Conservation (phyloP, 35 echinoderm and acorn worm species). For the Lytechinus variegatus region DNA sequence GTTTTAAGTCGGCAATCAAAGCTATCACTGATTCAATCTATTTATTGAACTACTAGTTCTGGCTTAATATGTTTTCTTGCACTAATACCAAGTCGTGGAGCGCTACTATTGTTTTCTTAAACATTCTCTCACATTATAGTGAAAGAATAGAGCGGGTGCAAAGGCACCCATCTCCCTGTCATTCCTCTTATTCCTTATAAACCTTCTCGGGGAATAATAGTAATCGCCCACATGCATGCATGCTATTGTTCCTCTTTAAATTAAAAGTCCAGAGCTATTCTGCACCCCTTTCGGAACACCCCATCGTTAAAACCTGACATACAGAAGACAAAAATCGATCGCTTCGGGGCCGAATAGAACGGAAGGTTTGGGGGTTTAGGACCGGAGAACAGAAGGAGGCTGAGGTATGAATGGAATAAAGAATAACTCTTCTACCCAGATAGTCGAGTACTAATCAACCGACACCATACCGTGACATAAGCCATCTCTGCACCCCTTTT, state of each 20-base stretch:
- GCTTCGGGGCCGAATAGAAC: neutral
- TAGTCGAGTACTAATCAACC: neutral
- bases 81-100: neutral
- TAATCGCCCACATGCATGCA: neutral
- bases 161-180: neutral
- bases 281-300: conserved; percentile 9
- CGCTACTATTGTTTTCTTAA: neutral
- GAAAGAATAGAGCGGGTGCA: neutral
- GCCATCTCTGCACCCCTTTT: conserved; percentile 29
- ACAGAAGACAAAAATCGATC: neutral
- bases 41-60: neutral
- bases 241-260: conserved; percentile 26
- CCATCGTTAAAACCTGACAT: neutral
- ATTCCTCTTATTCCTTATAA: neutral
- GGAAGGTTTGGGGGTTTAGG: neutral
- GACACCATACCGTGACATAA: conserved; percentile 25
- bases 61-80: neutral
- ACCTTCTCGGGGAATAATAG: neutral
- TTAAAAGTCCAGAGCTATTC: neutral
- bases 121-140: neutral
- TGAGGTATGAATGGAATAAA: neutral
- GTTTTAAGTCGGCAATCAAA: neutral
- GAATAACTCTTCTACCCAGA: neutral
- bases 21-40: neutral
- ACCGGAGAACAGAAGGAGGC: neutral